Conservation (phyloP, 1,140 invertebrate genomes). For the Drosophila chauvacae region DNA sequence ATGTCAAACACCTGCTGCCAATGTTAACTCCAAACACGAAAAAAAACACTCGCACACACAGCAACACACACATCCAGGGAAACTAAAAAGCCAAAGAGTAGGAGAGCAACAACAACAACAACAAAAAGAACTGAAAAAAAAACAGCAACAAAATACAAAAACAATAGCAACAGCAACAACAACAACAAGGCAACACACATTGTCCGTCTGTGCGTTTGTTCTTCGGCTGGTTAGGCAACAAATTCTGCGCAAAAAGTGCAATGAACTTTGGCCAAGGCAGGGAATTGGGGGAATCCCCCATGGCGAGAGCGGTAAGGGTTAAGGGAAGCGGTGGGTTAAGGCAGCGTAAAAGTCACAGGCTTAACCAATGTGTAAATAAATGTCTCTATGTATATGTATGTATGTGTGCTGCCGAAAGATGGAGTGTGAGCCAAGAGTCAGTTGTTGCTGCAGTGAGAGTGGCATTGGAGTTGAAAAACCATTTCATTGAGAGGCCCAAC, state of each 20-base stretch:
- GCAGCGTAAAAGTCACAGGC: constrained; percentile 46
- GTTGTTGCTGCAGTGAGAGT: constrained; percentile 41
- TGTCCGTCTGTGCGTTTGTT: constrained; percentile 78
- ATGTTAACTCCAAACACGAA: constrained; percentile 82
- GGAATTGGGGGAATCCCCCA: constrained; percentile 50
- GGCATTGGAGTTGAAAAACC: constrained; percentile 31
- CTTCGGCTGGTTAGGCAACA: constrained; percentile 81
- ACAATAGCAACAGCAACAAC: constrained; percentile 15
- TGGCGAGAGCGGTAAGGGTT: constrained; percentile 10
- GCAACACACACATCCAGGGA: constrained; percentile 36
- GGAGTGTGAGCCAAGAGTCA: constrained; percentile 7
- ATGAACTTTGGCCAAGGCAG: constrained; percentile 66
- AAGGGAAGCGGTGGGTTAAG: constrained; percentile 11
- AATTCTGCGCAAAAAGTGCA: constrained; percentile 81
- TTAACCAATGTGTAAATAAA: constrained; percentile 55
- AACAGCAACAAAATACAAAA: constrained; percentile 29
- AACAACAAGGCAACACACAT: constrained; percentile 32
- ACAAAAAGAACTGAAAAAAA: constrained; percentile 31
- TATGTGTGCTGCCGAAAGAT: not conserved
- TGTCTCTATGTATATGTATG: constrained; percentile 10
- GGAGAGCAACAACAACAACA: constrained; percentile 58
- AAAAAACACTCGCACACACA: constrained; percentile 62
- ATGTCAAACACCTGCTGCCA: constrained; percentile 83
- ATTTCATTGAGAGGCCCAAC: constrained; percentile 50
- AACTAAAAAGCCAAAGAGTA: constrained; percentile 69